phyloP scores from a whole-genome alignment of 2,888 invertebrate species.

The Drosophila ezoana region DNA sequence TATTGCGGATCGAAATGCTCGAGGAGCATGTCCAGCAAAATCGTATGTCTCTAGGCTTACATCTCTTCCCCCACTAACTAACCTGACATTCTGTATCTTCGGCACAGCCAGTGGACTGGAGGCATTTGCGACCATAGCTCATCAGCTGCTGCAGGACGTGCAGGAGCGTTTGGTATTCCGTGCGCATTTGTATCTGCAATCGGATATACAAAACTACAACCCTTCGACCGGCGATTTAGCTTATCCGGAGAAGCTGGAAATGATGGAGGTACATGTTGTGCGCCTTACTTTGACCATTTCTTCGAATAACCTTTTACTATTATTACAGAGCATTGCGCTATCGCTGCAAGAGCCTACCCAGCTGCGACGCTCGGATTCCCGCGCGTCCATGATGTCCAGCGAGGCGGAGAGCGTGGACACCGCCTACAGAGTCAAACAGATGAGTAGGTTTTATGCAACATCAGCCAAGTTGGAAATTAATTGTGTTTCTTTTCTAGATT shows the following conservation, averaged over 20 bases:
- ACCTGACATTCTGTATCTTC: neutral
- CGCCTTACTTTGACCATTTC: neutral
- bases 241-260: constrained; percentile 98
- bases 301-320: neutral
- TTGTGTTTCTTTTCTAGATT: constrained; percentile 85
- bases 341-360: constrained; percentile 87
- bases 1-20: constrained; percentile 95
- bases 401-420: constrained; percentile 89
- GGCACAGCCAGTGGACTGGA: constrained; percentile 88
- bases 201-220: constrained; percentile 94
- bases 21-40: constrained; percentile 95
- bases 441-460: constrained; percentile 73
- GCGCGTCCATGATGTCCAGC: constrained; percentile 89
- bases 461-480: too few species aligned
- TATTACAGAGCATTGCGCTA: constrained; percentile 87
- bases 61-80: neutral
- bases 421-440: constrained; percentile 79
- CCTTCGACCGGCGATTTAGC: constrained; percentile 98
- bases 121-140: constrained; percentile 91
- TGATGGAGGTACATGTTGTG: constrained; percentile 94
- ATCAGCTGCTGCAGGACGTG: constrained; percentile 95
- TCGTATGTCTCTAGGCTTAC: constrained; percentile 86
- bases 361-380: constrained; percentile 88
- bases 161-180: constrained; percentile 98
- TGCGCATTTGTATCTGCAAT: constrained; percentile 96